A percentile compares a stretch with the other conserved stretches of the same genome.
Conservation (phyloP, 2,797 vertebrate species). For the Botia kubotai region DNA sequence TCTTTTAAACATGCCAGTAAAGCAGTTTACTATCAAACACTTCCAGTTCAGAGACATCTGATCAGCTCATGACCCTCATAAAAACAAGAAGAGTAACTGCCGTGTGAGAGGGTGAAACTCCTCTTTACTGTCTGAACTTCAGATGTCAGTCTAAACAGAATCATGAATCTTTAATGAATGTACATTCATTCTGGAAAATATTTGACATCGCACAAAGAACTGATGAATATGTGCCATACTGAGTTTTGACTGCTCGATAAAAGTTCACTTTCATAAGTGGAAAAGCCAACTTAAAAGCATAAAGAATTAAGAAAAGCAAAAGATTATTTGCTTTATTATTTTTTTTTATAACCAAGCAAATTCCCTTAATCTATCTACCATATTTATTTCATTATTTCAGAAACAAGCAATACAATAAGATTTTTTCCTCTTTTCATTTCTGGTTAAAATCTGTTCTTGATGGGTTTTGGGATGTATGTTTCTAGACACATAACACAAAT, state of each 20-base stretch:
- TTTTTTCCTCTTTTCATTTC: background rate
- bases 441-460: background rate
- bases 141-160: slow-evolving; percentile 62
- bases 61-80: slow-evolving; percentile 57
- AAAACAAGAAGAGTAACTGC: slow-evolving; percentile 55
- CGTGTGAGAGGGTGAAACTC: slow-evolving; percentile 42
- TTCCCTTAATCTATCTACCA: no score
- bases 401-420: no score
- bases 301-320: no score
- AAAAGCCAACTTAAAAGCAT: no score
- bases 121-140: slow-evolving; percentile 45
- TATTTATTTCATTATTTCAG: no score
- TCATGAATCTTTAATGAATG: slow-evolving; percentile 59
- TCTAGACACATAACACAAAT: background rate
- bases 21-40: slow-evolving; percentile 33
- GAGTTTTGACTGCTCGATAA: no score
- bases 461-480: no score
- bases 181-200: slow-evolving; percentile 51
- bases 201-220: slow-evolving; percentile 42
- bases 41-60: slow-evolving; percentile 50
- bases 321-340: no score
- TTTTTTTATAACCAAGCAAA: no score
- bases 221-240: background rate
- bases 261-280: no score
- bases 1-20: slow-evolving; percentile 48